phyloP scores from a whole-genome alignment of 2,113 vertebrate species.

The Uria aalge region DNA sequence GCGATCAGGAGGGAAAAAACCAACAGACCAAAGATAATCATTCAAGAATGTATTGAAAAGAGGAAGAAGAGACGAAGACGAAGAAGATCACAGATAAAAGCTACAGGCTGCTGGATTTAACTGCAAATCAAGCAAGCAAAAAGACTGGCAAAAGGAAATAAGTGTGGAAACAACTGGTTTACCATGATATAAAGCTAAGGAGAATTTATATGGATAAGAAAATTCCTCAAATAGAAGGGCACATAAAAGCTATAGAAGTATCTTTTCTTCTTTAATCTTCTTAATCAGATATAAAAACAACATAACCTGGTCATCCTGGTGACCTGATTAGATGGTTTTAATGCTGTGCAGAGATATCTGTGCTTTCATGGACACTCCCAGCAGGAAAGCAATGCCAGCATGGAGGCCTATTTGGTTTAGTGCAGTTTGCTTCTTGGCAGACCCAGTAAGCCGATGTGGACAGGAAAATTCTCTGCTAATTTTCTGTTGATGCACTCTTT shows the following conservation, averaged over 20 bases:
- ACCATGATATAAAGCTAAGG: not conserved
- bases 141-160: not conserved
- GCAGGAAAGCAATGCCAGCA: not conserved
- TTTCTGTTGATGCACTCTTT: not conserved
- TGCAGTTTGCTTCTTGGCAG: not conserved
- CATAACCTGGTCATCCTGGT: not conserved
- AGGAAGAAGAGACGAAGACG: not conserved
- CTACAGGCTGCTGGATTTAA: not conserved
- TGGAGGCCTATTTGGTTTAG: not conserved
- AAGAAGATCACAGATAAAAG: not conserved
- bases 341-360: not conserved
- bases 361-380: not conserved
- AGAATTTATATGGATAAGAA: not conserved
- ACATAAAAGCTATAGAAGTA: not conserved
- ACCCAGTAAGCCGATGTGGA: fast-evolving
- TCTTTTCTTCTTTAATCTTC: not conserved
- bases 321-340: not conserved
- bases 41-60: not conserved
- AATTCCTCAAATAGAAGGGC: not conserved
- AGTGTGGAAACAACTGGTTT: not conserved
- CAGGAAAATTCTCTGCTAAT: not conserved
- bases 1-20: not conserved
- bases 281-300: not conserved
- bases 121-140: not conserved
- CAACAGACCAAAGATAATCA: not conserved